Evolutionary conservation across 2,797 vertebrate species (phyloP).

Genomic region (Hephaestus fuliginosus): DNA sequence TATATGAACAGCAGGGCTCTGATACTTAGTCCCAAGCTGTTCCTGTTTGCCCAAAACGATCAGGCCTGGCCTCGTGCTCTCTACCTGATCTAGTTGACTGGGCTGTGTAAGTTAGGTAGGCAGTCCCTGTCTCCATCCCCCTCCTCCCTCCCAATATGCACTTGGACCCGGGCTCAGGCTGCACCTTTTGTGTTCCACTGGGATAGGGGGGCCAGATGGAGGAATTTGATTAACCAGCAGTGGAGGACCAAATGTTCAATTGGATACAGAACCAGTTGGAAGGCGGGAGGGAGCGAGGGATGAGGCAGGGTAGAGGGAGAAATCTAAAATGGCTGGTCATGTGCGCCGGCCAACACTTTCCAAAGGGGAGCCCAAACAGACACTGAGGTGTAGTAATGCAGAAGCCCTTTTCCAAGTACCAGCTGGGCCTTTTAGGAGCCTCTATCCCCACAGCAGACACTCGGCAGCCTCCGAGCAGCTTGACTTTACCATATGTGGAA

Average conservation of each 20-base stretch:
- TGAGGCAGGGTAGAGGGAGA: slow-evolving; percentile 94
- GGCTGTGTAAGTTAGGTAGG: slow-evolving; percentile 95
- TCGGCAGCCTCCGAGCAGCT: slow-evolving; percentile 99
- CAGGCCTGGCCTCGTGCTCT: slow-evolving; percentile 77
- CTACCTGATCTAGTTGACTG: slow-evolving; percentile 91
- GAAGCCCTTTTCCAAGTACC: slow-evolving; percentile 99
- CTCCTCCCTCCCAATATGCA: slow-evolving; percentile 94
- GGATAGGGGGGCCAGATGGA: slow-evolving; percentile 98
- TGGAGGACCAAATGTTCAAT: slow-evolving; percentile 99
- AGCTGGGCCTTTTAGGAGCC: slow-evolving; percentile 99
- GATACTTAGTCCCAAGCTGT: slow-evolving; percentile 84
- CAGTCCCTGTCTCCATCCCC: slow-evolving; percentile 91
- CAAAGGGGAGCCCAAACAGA: slow-evolving; percentile 98
- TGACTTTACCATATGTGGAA: slow-evolving; percentile 99
- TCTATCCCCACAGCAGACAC: slow-evolving; percentile 98
- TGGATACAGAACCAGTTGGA: slow-evolving; percentile 99
- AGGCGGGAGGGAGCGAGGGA: slow-evolving; percentile 95
- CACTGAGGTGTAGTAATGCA: slow-evolving; percentile 99
- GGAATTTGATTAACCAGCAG: slow-evolving; percentile 99
- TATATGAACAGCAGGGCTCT: slow-evolving; percentile 84
- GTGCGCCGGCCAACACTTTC: slow-evolving; percentile 97
- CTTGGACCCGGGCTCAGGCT: slow-evolving; percentile 97
- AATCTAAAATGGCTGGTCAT: slow-evolving; percentile 99
- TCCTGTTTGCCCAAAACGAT: slow-evolving; percentile 84
- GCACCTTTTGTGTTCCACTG: slow-evolving; percentile 98